Evolutionary conservation across 1,140 invertebrate genomes (phyloP), one percentile per base, ranked within the genome.

Genomic region (Danaus plexippus): DNA sequence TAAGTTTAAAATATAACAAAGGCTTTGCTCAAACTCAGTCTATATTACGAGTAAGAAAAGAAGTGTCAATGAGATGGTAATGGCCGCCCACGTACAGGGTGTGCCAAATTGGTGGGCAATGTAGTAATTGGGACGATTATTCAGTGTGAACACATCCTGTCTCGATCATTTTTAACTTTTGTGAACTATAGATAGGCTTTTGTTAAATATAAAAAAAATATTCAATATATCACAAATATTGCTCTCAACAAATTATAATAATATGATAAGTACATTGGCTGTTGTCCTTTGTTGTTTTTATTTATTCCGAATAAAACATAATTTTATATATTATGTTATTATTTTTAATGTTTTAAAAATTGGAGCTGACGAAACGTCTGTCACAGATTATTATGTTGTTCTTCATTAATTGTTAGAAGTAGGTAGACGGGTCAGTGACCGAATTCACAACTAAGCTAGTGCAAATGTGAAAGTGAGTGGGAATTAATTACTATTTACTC

Each of bases 401-500:
- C 5, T 32, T 32, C 22, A 32, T 32, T 32, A 32, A 32, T 60
- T 60, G 41, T 48, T 40, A 52, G 58, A 75, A 71, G 66, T 80
- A 75, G 80, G 80, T 64, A 75, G 71, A 63, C 53, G 53, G 69
- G 71, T 66, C 73, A 69, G 44, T 62, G 71, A 66, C 70, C 73
- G 67, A 71, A 75, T 75, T 77, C 47, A 61, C 67, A 64, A 49
- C 47, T 50, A 61, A 59, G 49, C 22, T 43, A 61, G 57, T 54
- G 56, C 52, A 48, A 61, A 67, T 69, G 76, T 72, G 80, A 84
- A 84, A 84, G 78, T 78, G 73, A 75, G 71, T 77, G 71, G 72
- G 75, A 73, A 81, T 78, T 77, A 84, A 84, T 84, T 77, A 74
- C 69, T 75, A 68, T 73, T 73, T 80, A 71, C 70, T 59, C 62